Evolutionary conservation across 2,113 vertebrate genomes (phyloP), one percentile per base, ranked within the genome.

Genomic region (Cranoglanis bouderius): DNA sequence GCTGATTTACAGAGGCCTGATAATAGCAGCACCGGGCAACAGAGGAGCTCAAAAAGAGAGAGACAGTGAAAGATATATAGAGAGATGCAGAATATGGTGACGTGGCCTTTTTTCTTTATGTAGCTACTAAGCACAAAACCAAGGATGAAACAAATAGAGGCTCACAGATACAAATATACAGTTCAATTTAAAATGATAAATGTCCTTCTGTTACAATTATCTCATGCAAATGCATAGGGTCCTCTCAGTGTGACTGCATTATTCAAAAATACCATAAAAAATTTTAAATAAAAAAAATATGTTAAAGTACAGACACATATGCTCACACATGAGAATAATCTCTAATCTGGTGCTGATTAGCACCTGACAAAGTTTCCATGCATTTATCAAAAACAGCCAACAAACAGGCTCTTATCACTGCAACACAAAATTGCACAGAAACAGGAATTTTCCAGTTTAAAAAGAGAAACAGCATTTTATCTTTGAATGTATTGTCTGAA

Each of bases 331-430:
- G 49, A 46, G 88, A 90, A 90, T 95, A 94, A 96, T 96, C 95
- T 96, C 93, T 94, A 95, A 96, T 96, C 95, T 95, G 86, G 93
- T 95, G 94, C 94, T 94, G 96, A 96, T 96, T 96, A 96, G 94
- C 96, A 96, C 95, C 95, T 96, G 96, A 96, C 95, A 95, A 93
- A 95, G 95, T 96, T 96, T 95, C 96, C 96, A 96, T 94, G 95
- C 94, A 89, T 96, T 96, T 96, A 95, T 96, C 95, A 95, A 93
- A 89, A 92, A 91, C 84, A 95, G 93, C 94, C 93, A 95, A 95
- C 93, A 93, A 94, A 92, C 94, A 93, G 92, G 93, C 93, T 89
- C 95, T 95, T 96, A 96, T 95, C 95, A 91, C 88, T 88, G 84
- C 90, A 92, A 93, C 92, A 93, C 90, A 91, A 94, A 95, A 95